Percentiles rank a stretch among this genome's conserved stretches.
These are phyloP conservation scores for Anguilla anguilla DNA, from an alignment of 2,797 vertebrate species.

Conservation along the genomic window DNA sequence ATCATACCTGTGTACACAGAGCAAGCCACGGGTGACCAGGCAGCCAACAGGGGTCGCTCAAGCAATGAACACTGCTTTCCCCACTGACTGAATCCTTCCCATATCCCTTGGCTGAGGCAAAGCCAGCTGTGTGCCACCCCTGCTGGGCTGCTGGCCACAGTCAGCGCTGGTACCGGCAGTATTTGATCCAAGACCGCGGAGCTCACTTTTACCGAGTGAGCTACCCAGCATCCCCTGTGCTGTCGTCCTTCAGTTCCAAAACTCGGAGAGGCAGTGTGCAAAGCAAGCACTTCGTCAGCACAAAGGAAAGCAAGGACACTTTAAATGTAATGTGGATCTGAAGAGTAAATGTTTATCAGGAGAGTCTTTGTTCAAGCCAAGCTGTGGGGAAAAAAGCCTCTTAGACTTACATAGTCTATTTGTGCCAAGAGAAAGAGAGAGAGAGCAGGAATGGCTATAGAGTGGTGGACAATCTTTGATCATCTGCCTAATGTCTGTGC, in stretches of 20 bases:
- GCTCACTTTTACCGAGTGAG: not conserved
- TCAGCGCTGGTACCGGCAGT: not conserved
- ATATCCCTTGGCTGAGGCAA: not conserved
- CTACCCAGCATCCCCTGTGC: not conserved
- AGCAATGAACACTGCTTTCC: not conserved
- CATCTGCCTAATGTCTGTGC: slow-evolving; percentile 15
- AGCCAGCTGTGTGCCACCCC: too few species aligned
- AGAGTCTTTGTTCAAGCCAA: slow-evolving; percentile 21
- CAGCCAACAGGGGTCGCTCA: not conserved
- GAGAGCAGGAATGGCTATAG: slow-evolving; percentile 6
- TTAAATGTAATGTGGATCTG: slow-evolving; percentile 6
- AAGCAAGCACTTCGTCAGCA: slow-evolving; percentile 13
- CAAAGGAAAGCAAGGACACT: slow-evolving; percentile 6
- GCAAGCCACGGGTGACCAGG: not conserved
- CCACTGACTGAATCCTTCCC: too few species aligned
- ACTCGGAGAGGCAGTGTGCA: slow-evolving; percentile 3
- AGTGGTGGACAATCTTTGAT: slow-evolving; percentile 13
- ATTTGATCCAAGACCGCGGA: not conserved
- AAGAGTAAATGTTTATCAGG: slow-evolving; percentile 15
- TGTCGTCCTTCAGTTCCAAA: not conserved
- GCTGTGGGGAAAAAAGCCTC: not conserved
- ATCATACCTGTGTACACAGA: not conserved
- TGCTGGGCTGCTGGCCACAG: not conserved
- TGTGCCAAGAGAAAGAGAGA: not conserved
- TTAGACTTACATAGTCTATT: not conserved